Percentiles rank a stretch among this genome's conserved stretches.
These are phyloP conservation scores for Solenodon paradoxus DNA, from an alignment of 2,113 vertebrate species.

Conservation along the genomic window DNA sequence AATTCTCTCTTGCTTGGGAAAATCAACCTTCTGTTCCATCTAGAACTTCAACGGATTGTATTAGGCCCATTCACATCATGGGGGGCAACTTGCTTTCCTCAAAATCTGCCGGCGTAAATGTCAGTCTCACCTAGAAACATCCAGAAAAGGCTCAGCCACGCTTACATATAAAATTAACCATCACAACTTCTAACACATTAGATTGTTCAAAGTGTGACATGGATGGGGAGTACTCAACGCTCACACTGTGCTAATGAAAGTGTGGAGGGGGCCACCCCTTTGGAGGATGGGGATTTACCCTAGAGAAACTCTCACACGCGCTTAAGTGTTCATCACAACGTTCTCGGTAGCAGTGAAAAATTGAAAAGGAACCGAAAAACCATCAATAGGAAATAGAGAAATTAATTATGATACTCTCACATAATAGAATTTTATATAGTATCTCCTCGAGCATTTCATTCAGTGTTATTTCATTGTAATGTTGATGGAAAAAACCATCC, in stretches of 20 bases:
- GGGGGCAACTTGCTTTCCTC: background rate
- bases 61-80: background rate
- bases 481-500: background rate
- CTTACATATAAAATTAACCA: background rate
- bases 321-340: background rate
- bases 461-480: background rate
- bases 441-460: background rate
- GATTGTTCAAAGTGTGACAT: background rate
- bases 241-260: background rate
- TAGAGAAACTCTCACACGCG: background rate
- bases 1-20: background rate
- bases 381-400: background rate
- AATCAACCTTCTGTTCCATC: background rate
- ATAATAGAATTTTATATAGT: background rate
- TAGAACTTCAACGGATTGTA: background rate
- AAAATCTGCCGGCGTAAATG: background rate
- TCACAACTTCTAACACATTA: background rate
- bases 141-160: background rate
- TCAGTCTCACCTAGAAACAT: background rate
- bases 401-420: background rate
- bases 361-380: background rate
- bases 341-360: background rate
- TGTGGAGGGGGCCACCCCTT: background rate
- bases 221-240: background rate
- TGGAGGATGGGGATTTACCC: background rate